Evolutionary conservation across 2,113 vertebrate genomes (phyloP).

Genomic region (Saccopteryx leptura): DNA sequence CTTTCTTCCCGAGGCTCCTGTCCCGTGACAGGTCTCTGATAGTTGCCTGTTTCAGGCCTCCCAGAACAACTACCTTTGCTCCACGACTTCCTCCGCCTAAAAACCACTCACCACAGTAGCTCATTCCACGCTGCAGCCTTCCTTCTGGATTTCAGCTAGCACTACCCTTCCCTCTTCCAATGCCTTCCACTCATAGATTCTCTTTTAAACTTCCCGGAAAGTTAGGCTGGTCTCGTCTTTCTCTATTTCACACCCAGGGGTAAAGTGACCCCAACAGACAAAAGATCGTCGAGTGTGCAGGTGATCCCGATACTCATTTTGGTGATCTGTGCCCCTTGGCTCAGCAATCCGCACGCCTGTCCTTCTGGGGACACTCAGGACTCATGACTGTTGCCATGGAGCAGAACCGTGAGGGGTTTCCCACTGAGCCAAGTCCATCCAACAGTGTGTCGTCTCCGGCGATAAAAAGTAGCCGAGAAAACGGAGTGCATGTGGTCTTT

Average conservation of each 20-base stretch:
- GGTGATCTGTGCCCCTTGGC: neutral
- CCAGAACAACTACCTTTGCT: too few relatives aligned
- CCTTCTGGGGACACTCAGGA: neutral
- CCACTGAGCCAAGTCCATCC: neutral
- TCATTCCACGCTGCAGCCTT: neutral
- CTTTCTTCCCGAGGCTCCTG: neutral
- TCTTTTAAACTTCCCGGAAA: neutral
- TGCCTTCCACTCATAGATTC: neutral
- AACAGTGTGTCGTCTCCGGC: neutral
- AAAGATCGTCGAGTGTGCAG: neutral
- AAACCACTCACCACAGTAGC: neutral
- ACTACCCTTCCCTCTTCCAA: neutral
- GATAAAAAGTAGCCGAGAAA: neutral
- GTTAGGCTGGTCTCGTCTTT: neutral
- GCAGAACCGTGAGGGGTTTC: rapidly evolving
- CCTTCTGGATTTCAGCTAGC: neutral
- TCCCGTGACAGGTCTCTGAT: neutral
- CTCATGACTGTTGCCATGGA: neutral
- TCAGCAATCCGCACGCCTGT: neutral
- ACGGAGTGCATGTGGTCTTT: neutral
- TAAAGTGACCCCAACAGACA: neutral
- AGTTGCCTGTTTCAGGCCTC: neutral
- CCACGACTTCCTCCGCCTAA: neutral
- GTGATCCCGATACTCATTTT: neutral
- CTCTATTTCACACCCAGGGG: neutral